These are phyloP conservation scores for Agapetus fuscipes DNA, from an alignment of 2,888 invertebrate genomes.

Conservation along the genomic window DNA sequence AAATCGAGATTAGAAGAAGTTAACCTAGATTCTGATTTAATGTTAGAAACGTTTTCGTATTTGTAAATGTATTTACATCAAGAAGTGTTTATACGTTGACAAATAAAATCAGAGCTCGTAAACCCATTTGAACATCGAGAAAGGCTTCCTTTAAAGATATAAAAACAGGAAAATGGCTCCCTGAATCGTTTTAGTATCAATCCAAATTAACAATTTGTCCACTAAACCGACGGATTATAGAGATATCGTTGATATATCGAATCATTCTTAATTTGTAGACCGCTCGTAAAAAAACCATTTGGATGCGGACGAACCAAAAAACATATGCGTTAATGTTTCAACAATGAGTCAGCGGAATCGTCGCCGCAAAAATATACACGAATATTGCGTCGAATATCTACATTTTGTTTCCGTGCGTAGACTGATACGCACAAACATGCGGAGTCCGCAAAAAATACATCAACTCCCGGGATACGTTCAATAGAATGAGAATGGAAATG, in stretches of 20 bases:
- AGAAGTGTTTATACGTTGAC: constrained; percentile 11
- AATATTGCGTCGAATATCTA: too few relatives aligned
- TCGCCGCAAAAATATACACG: too few relatives aligned
- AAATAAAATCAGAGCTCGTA: constrained; percentile 12
- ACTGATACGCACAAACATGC: too few relatives aligned
- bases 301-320: too few relatives aligned
- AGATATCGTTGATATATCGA: constrained; percentile 6
- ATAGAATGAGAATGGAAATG: constrained; percentile 10
- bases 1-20: too few relatives aligned
- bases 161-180: constrained; percentile 8
- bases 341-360: too few relatives aligned
- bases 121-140: constrained; percentile 7
- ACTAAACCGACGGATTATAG: background rate
- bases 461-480: too few relatives aligned
- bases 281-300: constrained; percentile 6
- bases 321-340: too few relatives aligned
- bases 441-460: too few relatives aligned
- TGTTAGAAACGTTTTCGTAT: too few relatives aligned
- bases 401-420: too few relatives aligned
- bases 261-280: constrained; percentile 10
- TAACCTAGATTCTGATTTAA: too few relatives aligned
- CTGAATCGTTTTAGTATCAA: constrained; percentile 7
- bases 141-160: constrained; percentile 3
- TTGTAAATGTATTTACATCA: constrained; percentile 11
- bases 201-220: constrained; percentile 1